A percentile compares a stretch with the other conserved stretches of the same genome.
These are phyloP conservation scores for Mastomys natalensis DNA, from an alignment of 2,113 vertebrate genomes.

Conservation along the genomic window DNA sequence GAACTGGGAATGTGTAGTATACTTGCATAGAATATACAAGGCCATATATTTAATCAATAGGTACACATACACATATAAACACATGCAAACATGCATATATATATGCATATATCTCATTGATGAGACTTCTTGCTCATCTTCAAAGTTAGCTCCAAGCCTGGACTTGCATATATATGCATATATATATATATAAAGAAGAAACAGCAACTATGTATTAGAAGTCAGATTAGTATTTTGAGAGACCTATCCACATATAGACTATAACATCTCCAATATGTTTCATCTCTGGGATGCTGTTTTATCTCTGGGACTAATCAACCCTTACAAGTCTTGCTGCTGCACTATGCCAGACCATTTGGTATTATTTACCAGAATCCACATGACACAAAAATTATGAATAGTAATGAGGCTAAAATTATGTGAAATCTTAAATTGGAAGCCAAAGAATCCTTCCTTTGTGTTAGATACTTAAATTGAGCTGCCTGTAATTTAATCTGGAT, in stretches of 20 bases:
- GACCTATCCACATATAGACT: neutral
- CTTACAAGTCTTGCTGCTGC: neutral
- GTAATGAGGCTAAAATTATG: constrained; percentile 53
- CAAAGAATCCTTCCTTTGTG: constrained; percentile 12
- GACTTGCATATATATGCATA: neutral
- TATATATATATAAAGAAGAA: neutral
- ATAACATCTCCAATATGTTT: too few relatives aligned
- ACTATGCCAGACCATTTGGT: constrained; percentile 61
- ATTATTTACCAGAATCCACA: constrained; percentile 55
- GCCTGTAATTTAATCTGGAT: neutral
- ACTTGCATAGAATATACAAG: neutral
- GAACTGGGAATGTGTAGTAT: neutral
- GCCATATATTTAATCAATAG: neutral
- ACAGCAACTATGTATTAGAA: neutral
- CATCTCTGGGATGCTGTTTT: neutral
- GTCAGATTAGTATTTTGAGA: neutral
- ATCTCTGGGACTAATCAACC: neutral
- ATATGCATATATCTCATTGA: neutral
- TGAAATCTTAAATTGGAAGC: constrained; percentile 58
- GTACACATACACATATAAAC: too few relatives aligned
- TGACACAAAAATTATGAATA: constrained; percentile 46
- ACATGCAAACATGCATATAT: neutral
- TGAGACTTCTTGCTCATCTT: too few relatives aligned
- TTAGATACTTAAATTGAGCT: neutral
- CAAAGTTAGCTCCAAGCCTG: too few relatives aligned